Evolutionary conservation across 2,888 invertebrate species (phyloP).

Genomic region (Oegoconia quadripuncta): DNA sequence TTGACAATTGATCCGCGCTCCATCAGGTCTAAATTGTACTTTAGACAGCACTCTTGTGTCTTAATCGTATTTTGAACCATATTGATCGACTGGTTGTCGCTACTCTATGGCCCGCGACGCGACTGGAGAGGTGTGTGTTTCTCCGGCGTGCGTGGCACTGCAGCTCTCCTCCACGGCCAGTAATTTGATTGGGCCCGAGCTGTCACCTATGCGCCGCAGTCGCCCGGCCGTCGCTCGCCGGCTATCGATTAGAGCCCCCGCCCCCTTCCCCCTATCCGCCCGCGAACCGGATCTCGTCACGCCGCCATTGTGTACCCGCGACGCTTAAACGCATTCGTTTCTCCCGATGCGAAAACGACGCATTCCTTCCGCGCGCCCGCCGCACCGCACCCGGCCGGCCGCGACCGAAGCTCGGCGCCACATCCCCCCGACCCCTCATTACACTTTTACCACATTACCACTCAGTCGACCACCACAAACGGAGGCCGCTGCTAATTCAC

Average conservation of each 20-base stretch:
- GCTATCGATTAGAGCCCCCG: conserved; percentile 77
- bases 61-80: too few relatives aligned
- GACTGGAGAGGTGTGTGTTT: conserved; percentile 41
- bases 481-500: conserved; percentile 13
- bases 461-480: conserved; percentile 28
- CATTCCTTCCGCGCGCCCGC: conserved; percentile 76
- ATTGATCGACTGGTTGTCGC: conserved; percentile 20
- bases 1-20: too few relatives aligned
- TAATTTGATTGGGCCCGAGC: conserved; percentile 78
- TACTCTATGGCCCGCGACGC: conserved; percentile 34
- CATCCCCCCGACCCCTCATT: conserved; percentile 48
- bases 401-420: conserved; percentile 38
- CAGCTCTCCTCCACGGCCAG: conserved; percentile 69
- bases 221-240: conserved; percentile 77
- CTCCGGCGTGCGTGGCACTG: conserved; percentile 63
- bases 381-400: conserved; percentile 40
- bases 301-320: conserved; percentile 79
- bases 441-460: conserved; percentile 40
- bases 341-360: conserved; percentile 80
- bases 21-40: too few relatives aligned
- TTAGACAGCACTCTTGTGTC: too few relatives aligned
- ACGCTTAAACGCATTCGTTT: conserved; percentile 80
- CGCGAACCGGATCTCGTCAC: conserved; percentile 79
- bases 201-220: conserved; percentile 79
- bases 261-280: conserved; percentile 64